phyloP scores from a whole-genome alignment of 37 sponge, comb jelly and placozoan genomes.

The Halisarca cf. caerulea region DNA sequence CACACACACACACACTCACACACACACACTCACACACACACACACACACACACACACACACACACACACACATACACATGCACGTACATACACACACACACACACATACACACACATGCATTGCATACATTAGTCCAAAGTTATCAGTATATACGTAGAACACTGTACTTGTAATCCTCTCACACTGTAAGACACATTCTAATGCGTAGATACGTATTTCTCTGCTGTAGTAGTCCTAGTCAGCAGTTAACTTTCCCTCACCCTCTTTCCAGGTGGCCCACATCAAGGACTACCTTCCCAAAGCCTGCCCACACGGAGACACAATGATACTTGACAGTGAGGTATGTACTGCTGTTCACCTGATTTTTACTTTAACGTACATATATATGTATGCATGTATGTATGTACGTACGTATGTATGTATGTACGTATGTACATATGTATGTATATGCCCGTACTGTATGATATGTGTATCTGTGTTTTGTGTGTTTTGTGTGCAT shows the following conservation, averaged over 20 bases:
- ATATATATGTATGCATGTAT: not conserved
- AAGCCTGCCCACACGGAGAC: constrained; percentile 94
- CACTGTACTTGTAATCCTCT: too few relatives aligned
- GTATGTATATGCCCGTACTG: not conserved
- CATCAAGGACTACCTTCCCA: constrained; percentile 75
- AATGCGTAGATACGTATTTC: not conserved
- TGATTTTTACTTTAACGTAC: not conserved
- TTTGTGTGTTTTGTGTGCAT: not conserved
- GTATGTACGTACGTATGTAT: not conserved
- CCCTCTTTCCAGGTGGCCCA: constrained; percentile 61
- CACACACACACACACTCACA: too few relatives aligned
- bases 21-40: too few relatives aligned
- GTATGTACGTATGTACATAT: constrained; percentile 17
- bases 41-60: too few relatives aligned
- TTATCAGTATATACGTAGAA: too few relatives aligned
- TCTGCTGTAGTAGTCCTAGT: not conserved
- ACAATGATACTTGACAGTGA: constrained; percentile 94
- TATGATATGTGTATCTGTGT: constrained; percentile 1
- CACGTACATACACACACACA: too few relatives aligned
- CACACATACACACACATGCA: too few relatives aligned
- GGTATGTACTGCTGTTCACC: too few relatives aligned
- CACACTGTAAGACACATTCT: too few relatives aligned
- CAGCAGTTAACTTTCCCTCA: not conserved
- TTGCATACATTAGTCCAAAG: too few relatives aligned
- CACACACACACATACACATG: too few relatives aligned